Conservation (phyloP, 1,140 invertebrate species). For the Aphaenogaster ashmeadi region DNA sequence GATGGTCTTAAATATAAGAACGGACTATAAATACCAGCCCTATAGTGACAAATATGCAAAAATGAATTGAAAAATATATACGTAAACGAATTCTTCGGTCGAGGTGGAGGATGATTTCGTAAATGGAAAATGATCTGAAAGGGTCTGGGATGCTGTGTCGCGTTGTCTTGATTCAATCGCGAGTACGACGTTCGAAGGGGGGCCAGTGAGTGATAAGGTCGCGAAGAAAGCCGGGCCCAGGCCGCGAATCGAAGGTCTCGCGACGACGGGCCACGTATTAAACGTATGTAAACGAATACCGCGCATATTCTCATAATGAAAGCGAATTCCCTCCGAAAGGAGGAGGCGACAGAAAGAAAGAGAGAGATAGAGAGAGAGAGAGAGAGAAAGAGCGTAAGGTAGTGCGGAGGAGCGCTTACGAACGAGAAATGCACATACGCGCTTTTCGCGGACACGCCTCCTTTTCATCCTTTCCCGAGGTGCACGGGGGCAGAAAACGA, state of each 20-base stretch:
- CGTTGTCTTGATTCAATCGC: neutral
- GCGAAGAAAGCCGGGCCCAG: neutral
- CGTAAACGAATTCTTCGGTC: neutral
- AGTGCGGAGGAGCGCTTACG: constrained; percentile 61
- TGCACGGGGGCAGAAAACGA: constrained; percentile 65
- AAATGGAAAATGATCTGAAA: neutral
- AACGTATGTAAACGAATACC: constrained; percentile 34
- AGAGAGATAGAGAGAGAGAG: neutral
- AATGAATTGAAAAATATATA: neutral
- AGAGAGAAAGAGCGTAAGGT: neutral
- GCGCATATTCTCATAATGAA: constrained; percentile 44
- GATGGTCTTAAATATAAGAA: too few relatives aligned
- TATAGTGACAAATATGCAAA: too few relatives aligned
- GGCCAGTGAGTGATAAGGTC: neutral
- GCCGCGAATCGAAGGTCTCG: constrained; percentile 11
- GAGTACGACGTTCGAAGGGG: neutral
- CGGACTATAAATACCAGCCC: too few relatives aligned
- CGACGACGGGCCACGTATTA: neutral
- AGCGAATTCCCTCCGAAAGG: neutral
- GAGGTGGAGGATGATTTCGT: too few relatives aligned
- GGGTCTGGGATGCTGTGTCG: neutral
- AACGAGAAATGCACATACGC: constrained; percentile 70
- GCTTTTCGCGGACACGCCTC: constrained; percentile 72
- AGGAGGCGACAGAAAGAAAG: neutral
- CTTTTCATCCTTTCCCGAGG: constrained; percentile 58